Evolutionary conservation across 2,888 invertebrate genomes (phyloP).

Genomic region (Beris chalybata): DNA sequence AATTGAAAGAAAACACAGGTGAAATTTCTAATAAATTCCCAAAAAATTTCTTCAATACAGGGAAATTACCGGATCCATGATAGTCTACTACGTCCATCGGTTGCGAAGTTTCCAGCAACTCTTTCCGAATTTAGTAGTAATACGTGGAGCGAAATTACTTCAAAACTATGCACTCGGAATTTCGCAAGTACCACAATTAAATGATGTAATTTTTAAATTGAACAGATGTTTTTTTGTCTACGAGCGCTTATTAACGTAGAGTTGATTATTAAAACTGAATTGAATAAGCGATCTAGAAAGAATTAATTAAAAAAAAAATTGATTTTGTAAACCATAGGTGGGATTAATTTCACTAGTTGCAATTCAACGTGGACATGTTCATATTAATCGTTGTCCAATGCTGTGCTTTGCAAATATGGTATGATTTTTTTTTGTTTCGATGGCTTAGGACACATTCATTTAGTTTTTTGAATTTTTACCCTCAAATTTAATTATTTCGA

Average conservation of each 20-base stretch:
- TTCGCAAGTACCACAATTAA: constrained; percentile 67
- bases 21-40: constrained; percentile 14
- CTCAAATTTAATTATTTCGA: too few species aligned
- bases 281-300: not conserved
- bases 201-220: constrained; percentile 57
- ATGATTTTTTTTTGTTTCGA: constrained; percentile 31
- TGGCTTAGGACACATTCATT: not conserved
- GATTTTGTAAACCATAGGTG: constrained; percentile 49
- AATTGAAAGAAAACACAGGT: not conserved
- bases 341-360: constrained; percentile 71
- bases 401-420: constrained; percentile 71
- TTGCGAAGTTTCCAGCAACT: constrained; percentile 70
- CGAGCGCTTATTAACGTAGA: not conserved
- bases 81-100: constrained; percentile 77
- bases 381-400: constrained; percentile 72
- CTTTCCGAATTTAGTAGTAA: constrained; percentile 87
- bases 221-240: not conserved
- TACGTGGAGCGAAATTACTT: constrained; percentile 78
- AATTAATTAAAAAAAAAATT: not conserved
- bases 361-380: constrained; percentile 80
- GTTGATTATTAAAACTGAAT: constrained; percentile 6
- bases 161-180: constrained; percentile 80
- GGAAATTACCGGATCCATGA: constrained; percentile 82
- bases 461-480: too few species aligned
- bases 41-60: constrained; percentile 44